Evolutionary conservation across 1,140 invertebrate species (phyloP).

Genomic region (Leptoteleia sp.): DNA sequence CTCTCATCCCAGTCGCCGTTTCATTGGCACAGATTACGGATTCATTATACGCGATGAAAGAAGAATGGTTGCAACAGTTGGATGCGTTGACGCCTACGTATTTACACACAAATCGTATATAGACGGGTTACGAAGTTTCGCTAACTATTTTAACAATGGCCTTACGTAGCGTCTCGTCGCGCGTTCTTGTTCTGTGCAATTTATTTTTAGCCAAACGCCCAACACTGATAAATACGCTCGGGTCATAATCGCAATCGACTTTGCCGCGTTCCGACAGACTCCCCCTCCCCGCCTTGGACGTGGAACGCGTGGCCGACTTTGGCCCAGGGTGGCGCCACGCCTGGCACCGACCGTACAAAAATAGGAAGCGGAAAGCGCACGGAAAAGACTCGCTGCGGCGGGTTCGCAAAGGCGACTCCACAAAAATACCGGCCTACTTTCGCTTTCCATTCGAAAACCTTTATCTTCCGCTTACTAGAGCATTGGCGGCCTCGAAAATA

Average conservation of each 20-base stretch:
- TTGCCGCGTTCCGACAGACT: not conserved
- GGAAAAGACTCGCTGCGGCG: slow-evolving; percentile 15
- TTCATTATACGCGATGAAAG: slow-evolving; percentile 60
- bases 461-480: not conserved
- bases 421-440: slow-evolving; percentile 20
- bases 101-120: slow-evolving; percentile 51
- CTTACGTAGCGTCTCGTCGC: slow-evolving; percentile 8
- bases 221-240: not conserved
- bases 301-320: too few relatives aligned
- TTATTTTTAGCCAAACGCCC: slow-evolving; percentile 23
- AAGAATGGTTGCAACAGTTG: slow-evolving; percentile 57
- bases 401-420: slow-evolving; percentile 10
- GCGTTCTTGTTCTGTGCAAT: slow-evolving; percentile 21
- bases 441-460: slow-evolving; percentile 7
- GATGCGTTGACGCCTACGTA: slow-evolving; percentile 56
- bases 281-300: too few relatives aligned
- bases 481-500: not conserved
- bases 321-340: too few relatives aligned
- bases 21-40: slow-evolving; percentile 60
- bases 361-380: slow-evolving; percentile 17
- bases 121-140: slow-evolving; percentile 33
- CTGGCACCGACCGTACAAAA: too few relatives aligned
- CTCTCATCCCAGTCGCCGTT: slow-evolving; percentile 67
- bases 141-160: slow-evolving; percentile 46
- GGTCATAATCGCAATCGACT: not conserved